Evolutionary conservation across 2,797 vertebrate genomes (phyloP).

Genomic region (Falco cherrug): DNA sequence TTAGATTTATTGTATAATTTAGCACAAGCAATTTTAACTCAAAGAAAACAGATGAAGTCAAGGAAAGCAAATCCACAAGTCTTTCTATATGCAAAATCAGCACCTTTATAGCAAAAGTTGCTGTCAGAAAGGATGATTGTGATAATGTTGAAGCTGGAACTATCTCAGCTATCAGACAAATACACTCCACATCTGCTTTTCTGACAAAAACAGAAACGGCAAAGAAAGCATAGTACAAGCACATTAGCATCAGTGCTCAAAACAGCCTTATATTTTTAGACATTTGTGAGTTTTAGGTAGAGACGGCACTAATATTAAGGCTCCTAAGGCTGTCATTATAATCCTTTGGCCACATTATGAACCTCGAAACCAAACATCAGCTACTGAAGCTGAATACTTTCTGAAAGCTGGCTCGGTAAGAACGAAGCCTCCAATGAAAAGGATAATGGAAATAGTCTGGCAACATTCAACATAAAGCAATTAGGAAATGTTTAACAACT

Average conservation of each 20-base stretch:
- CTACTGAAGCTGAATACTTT: neutral
- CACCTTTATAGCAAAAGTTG: neutral
- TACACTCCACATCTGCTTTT: neutral
- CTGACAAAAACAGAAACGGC: neutral
- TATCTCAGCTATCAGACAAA: neutral
- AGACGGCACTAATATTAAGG: neutral
- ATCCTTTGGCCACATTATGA: neutral
- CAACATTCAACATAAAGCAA: neutral
- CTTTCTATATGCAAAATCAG: neutral
- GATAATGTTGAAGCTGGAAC: neutral
- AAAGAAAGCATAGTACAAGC: neutral
- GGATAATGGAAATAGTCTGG: neutral
- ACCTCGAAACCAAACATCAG: neutral
- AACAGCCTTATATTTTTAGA: neutral
- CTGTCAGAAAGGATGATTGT: neutral
- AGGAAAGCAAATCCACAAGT: neutral
- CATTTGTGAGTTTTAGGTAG: neutral
- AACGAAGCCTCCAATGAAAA: neutral
- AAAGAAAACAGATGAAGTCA: neutral
- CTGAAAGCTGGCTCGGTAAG: neutral
- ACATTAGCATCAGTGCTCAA: neutral
- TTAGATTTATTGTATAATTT: neutral
- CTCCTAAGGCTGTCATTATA: neutral
- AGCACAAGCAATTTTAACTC: neutral
- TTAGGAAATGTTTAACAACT: neutral